Evolutionary conservation across 2,888 invertebrate species (phyloP).

Genomic region (Acronicta aceris): DNA sequence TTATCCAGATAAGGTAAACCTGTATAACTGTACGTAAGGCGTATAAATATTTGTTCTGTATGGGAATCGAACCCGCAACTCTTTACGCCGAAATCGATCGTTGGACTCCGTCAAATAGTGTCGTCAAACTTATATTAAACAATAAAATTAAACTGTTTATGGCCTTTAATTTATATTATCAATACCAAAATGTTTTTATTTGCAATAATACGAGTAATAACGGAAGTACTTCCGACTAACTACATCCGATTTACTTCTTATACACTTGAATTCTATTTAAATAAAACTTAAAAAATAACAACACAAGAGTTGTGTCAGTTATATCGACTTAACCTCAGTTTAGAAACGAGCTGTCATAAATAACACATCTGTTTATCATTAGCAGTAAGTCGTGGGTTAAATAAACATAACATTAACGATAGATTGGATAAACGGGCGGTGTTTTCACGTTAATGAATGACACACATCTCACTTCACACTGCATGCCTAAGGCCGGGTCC

Average conservation of each 20-base stretch:
- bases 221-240: constrained; percentile 39
- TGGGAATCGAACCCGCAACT: too few relatives aligned
- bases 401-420: constrained; percentile 25
- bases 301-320: too few relatives aligned
- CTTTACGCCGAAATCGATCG: too few relatives aligned
- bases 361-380: constrained; percentile 27
- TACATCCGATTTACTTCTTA: not conserved
- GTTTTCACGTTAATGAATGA: constrained; percentile 12
- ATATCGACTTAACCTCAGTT: constrained; percentile 4
- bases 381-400: constrained; percentile 20
- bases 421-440: not conserved
- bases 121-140: too few relatives aligned
- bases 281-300: too few relatives aligned
- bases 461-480: constrained; percentile 3
- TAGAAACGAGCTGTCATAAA: constrained; percentile 15
- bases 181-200: not conserved
- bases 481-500: not conserved
- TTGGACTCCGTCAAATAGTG: too few relatives aligned
- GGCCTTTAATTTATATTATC: too few relatives aligned
- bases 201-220: not conserved
- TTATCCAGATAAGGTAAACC: too few relatives aligned
- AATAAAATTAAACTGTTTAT: too few relatives aligned
- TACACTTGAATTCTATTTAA: too few relatives aligned
- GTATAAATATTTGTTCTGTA: too few relatives aligned
- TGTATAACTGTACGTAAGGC: too few relatives aligned